Base-by-base conservation (phyloP, 2,888 invertebrate genomes). In the Ctena decussata region DNA sequence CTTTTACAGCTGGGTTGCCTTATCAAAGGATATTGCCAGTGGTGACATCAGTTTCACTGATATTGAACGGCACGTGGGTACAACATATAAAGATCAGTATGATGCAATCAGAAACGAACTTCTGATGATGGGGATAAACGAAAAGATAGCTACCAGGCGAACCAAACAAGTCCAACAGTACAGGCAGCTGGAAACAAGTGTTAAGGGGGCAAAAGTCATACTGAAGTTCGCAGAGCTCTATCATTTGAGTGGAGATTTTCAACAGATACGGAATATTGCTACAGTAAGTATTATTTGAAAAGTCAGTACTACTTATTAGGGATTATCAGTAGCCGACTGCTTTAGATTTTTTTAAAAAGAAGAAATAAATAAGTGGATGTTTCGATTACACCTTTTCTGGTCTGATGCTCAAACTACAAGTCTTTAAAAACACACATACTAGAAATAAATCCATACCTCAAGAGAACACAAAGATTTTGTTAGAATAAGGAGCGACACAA, bases 151-250 rank as follows among this genome's bases (percentile, higher is more conserved):
- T 5, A 46, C 39, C 3, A 46, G 71, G 60, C 72, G 91, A 30
- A 70, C 89, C 1, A 15, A 81, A 21, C 92, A 92, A 77, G 65
- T 92, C 39, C 46, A 83, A 24, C 78, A 86, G 44, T 90, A 78
- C 53, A 75, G 84, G 12, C 77, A 85, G 24, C 46, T 91, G 37
- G 73, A 78, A 27, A 49, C 79, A 3, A 89, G 89, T 82, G 83
- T 86, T 0, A 80, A 77, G 27, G 89, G 88, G 15, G 91, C 92
- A 30, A 57, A 78, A 1, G 75, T 82, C 15, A 83, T 92, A n/a
- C 72, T 90, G 32, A 72, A 85, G 30, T 79, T 90, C 41, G 79
- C 79, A 18, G 37, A 79, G 21, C 70, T 77, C 1, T 89, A 82
- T 46, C 15, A 77, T 8, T 65, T 92, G n/a, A 75, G 24, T 0